Evolutionary conservation across 2,113 vertebrate genomes (phyloP), one percentile per base, ranked within the genome.

Genomic region (Poeciliopsis occidentalis): DNA sequence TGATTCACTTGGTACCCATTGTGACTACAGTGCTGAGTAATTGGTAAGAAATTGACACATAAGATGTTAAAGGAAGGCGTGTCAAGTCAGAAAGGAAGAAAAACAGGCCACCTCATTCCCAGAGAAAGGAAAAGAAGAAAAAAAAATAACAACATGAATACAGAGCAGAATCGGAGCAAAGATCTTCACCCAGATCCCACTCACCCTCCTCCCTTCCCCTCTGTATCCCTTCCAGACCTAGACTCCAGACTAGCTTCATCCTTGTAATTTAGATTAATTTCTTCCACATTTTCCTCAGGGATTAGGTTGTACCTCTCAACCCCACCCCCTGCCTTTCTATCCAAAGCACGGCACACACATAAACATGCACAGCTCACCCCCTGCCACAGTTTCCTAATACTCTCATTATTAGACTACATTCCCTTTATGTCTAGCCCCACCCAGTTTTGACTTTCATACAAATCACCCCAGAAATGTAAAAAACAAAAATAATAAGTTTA

Each of bases 51-150:
- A 80, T 78, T 80, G 86, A 5, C 82, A 82, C 71, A 71, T 86
- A 81, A 85, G 77, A 27, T 30, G 66, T 84, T 27, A 7, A 83
- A 78, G 84, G 82, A 87, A 84, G 86, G 91, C 86, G 83, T 86
- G 89, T 83, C 74, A 69, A 81, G 83, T 69, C 69, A 78, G 57
- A 73, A 83, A 85, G 81, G 79, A 89, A 88, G 86, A 79, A 82
- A 67, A 83, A 90, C 91, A 89, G 92, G 91, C 93, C 88, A 90
- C 85, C 2, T 87, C 89, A 94, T 96, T 96, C 95, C 94, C 95
- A 96, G 88, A 75, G 91, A n/a, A 12, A 71, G 34, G 13, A 73
- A 37, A 62, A 10, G 71, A 63, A 66, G 64, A 29, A 51, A 82
- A 80, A 85, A 83, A 79, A 87, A 85, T 64, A 77, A 74, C 4